A percentile compares a stretch with the other conserved stretches of the same genome.
phyloP scores from a whole-genome alignment of 1,140 invertebrate species.

The Phthorimaea operculella region DNA sequence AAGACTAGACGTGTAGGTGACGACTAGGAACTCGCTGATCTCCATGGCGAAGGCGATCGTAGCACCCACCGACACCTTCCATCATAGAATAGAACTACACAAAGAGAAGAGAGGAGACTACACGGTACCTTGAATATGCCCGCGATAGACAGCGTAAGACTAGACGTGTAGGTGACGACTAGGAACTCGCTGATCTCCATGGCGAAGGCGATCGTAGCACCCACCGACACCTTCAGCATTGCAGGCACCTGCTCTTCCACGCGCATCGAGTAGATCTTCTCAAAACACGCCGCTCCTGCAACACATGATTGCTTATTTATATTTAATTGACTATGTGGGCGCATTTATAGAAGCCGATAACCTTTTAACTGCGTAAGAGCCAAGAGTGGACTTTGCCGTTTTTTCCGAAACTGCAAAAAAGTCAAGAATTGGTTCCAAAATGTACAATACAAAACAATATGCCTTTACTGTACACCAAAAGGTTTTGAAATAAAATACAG shows the following conservation, averaged over 20 bases:
- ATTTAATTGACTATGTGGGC: too few species aligned
- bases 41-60: conserved; percentile 96
- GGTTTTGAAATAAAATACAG: too few species aligned
- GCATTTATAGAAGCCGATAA: too few species aligned
- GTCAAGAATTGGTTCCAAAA: too few species aligned
- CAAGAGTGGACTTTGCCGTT: too few species aligned
- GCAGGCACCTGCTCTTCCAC: conserved; percentile 39
- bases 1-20: too few species aligned
- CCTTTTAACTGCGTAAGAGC: too few species aligned
- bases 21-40: conserved; percentile 93
- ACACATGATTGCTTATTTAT: background rate
- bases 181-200: conserved; percentile 97
- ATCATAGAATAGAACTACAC: too few species aligned
- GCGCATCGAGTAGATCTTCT: conserved; percentile 30
- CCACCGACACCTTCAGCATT: conserved; percentile 69
- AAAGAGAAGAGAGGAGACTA: too few species aligned
- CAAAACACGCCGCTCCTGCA: conserved; percentile 49
- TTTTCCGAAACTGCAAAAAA: too few species aligned
- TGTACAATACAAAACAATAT: too few species aligned
- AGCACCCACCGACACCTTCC: conserved; percentile 78
- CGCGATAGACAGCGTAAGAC: conserved; percentile 94
- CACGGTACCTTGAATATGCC: conserved; percentile 94
- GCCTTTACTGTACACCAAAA: too few species aligned
- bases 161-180: conserved; percentile 94
- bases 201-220: conserved; percentile 90